These are phyloP conservation scores for Thalassophryne amazonica DNA, from an alignment of 2,797 vertebrate genomes.

Conservation along the genomic window DNA sequence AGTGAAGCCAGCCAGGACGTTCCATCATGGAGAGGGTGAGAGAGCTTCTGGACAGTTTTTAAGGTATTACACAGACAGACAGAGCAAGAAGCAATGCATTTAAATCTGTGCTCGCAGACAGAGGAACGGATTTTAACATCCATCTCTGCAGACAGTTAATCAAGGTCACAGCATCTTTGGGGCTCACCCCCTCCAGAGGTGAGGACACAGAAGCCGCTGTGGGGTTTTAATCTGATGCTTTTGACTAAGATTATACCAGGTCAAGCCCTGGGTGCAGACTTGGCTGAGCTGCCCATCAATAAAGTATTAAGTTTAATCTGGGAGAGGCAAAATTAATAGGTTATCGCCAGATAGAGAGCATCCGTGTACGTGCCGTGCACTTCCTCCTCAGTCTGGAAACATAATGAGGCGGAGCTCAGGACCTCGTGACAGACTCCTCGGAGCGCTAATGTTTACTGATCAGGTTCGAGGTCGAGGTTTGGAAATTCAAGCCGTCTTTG, in stretches of 20 bases:
- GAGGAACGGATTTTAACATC: constrained; percentile 43
- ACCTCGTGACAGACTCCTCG: background rate
- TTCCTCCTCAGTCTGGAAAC: constrained; percentile 8
- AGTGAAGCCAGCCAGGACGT: constrained; percentile 26
- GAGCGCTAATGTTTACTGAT: constrained; percentile 25
- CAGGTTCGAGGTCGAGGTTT: constrained; percentile 10
- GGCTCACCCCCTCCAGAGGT: constrained; percentile 51
- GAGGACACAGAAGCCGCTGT: constrained; percentile 47
- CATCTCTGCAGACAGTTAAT: constrained; percentile 68
- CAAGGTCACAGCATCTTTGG: constrained; percentile 69
- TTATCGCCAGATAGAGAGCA: constrained; percentile 17
- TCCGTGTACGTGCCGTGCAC: constrained; percentile 5
- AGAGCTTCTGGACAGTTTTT: constrained; percentile 2
- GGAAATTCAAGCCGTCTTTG: constrained; percentile 26
- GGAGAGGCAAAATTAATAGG: constrained; percentile 41
- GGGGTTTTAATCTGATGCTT: constrained; percentile 64
- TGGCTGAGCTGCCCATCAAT: constrained; percentile 51
- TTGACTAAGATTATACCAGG: constrained; percentile 64
- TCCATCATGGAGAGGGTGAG: constrained; percentile 23
- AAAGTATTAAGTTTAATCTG: constrained; percentile 54
- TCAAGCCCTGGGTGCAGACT: constrained; percentile 58
- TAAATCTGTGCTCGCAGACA: constrained; percentile 46
- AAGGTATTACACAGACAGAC: constrained; percentile 26
- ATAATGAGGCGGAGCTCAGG: background rate
- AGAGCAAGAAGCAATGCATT: constrained; percentile 45